These are phyloP conservation scores for Casuarius casuarius DNA, from an alignment of 2,113 vertebrate genomes.

Conservation along the genomic window DNA sequence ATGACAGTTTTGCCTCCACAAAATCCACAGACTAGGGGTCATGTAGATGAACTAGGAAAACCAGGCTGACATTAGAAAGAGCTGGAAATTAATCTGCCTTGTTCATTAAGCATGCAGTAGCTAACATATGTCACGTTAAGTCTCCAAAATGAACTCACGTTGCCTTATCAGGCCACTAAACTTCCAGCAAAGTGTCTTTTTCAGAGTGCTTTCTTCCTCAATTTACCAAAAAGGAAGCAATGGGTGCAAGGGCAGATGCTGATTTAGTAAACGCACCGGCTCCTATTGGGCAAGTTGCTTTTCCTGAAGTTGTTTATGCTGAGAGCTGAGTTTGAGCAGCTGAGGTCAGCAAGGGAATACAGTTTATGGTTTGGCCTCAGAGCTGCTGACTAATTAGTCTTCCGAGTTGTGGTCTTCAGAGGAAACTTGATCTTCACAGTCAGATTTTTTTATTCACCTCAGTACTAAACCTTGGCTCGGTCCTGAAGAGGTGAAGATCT, in stretches of 20 bases:
- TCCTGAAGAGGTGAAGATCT: background rate
- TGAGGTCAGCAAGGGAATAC: constrained; percentile 40
- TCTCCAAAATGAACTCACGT: background rate
- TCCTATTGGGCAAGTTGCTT: constrained; percentile 29
- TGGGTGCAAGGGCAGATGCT: constrained; percentile 31
- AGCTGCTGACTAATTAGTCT: constrained; percentile 1
- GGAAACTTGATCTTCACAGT: background rate
- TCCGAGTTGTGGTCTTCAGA: background rate
- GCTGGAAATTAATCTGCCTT: background rate
- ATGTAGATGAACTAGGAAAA: background rate
- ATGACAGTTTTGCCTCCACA: background rate
- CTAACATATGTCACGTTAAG: background rate
- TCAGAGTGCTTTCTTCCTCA: constrained; percentile 20
- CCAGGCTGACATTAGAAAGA: background rate
- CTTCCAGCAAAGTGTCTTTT: background rate
- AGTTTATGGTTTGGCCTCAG: constrained; percentile 6
- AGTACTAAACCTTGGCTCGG: background rate
- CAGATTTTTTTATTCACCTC: background rate
- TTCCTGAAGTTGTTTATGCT: constrained; percentile 60
- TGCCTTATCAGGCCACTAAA: background rate
- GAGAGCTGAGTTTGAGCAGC: constrained; percentile 24
- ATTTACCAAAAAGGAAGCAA: constrained; percentile 39
- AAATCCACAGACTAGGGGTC: background rate
- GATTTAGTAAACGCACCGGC: background rate
- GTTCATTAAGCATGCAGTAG: background rate